Evolutionary conservation across 2,888 invertebrate genomes (phyloP).

Genomic region (Coenonympha glycerion): DNA sequence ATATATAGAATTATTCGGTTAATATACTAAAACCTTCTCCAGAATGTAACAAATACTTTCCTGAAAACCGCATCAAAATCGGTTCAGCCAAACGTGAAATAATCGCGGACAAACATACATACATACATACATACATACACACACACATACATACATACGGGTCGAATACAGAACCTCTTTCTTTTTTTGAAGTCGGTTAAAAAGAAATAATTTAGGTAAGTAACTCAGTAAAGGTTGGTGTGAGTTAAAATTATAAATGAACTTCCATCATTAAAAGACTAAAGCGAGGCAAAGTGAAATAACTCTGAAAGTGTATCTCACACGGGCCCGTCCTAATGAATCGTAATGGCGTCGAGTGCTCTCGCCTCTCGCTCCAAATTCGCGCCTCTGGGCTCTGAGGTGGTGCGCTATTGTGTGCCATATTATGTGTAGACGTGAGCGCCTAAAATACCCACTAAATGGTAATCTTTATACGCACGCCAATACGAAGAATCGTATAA

Average conservation of each 20-base stretch:
- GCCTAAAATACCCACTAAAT: no score
- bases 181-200: background rate
- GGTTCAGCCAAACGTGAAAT: no score
- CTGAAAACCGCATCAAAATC: no score
- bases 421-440: background rate
- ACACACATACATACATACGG: no score
- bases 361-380: constrained; percentile 20
- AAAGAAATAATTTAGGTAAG: constrained; percentile 2
- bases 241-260: constrained; percentile 20
- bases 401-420: constrained; percentile 3
- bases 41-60: no score
- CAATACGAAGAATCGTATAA: no score
- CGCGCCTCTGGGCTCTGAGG: constrained; percentile 16
- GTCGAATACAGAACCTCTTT: no score
- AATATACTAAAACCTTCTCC: no score
- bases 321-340: constrained; percentile 23
- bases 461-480: no score
- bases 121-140: no score
- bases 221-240: background rate
- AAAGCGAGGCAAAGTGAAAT: constrained; percentile 17
- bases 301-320: constrained; percentile 16
- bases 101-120: no score
- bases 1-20: no score
- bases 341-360: constrained; percentile 24
- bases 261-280: constrained; percentile 20